Percentiles rank a stretch among this genome's conserved stretches.
Evolutionary conservation across 2,113 vertebrate genomes (phyloP).

Genomic region (Aramus guarauna): DNA sequence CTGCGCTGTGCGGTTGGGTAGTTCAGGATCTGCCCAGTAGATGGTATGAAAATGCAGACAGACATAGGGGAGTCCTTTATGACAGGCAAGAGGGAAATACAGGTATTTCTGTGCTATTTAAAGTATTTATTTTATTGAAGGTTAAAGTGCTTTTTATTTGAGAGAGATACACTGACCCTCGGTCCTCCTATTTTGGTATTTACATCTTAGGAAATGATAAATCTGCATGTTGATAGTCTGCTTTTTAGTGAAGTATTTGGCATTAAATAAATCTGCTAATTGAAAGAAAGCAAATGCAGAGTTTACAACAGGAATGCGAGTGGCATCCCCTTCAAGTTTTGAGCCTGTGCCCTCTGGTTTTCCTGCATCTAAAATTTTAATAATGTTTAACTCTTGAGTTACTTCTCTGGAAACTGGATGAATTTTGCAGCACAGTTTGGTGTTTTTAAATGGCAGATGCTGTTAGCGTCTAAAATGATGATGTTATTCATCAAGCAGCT

Average conservation of each 20-base stretch:
- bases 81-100: background rate
- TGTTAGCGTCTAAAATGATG: background rate
- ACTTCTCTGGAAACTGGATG: background rate
- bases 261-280: background rate
- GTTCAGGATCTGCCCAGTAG: constrained; percentile 41
- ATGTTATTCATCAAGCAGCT: background rate
- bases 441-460: background rate
- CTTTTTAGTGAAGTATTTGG: background rate
- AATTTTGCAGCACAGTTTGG: background rate
- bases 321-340: background rate
- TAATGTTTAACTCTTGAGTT: background rate
- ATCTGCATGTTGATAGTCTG: background rate
- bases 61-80: background rate
- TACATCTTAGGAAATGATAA: background rate
- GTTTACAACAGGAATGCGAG: background rate
- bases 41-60: constrained; percentile 43
- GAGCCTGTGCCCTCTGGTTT: background rate
- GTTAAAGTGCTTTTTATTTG: background rate
- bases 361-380: background rate
- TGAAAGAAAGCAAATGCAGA: background rate
- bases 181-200: background rate
- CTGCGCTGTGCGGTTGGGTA: background rate
- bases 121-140: background rate
- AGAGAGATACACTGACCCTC: background rate
- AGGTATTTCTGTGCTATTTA: background rate